Evolutionary conservation across 2,888 invertebrate species (phyloP), one percentile per base, ranked within the genome.

Genomic region (Deilephila elpenor): DNA sequence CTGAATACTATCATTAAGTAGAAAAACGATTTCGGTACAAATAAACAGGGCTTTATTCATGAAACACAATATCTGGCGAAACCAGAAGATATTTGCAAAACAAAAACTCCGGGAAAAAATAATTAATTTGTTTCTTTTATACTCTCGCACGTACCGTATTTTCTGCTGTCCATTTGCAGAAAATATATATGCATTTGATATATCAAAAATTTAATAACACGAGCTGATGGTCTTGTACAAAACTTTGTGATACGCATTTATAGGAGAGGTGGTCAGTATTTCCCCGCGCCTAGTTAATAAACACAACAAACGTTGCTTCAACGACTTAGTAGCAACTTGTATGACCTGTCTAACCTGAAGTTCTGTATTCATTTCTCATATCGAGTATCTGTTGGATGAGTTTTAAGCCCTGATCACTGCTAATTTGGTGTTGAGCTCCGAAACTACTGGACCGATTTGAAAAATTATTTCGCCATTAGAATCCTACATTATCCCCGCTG

Each of bases 201-300:
- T 56, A 56, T 19, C 53, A 56, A 56, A 56, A 56, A 56, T 56
- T 56, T 56, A n/a, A 56, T 56, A 56, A 56, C 53, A 56, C 53
- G 53, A 56, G 19, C 53, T 19, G 53, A 56, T 56, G 53, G 19
- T 56, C 53, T 56, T 56, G 53, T 56, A 56, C 53, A 56, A 56
- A 56, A 19, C 53, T 56, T 56, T 56, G 19, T 56, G 53, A 19
- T 56, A 56, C 53, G 53, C 6, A 56, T 56, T 56, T 17, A 56
- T 56, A 56, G 19, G 56, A 56, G 53, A 17, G 53, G 19, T 56
- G 56, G 56, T n/a, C 56, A n/a, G 56, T 56, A n/a, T 56, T n/a
- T n/a, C 7, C 17, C 56, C 44, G 44, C 8, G 20, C 17, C 7
- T 44, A 20, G 51, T 4, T 37, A 53, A 32, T 56, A 25, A 2